These are phyloP conservation scores for Lepus townsendii DNA, from an alignment of 2,797 vertebrate genomes.

Conservation along the genomic window DNA sequence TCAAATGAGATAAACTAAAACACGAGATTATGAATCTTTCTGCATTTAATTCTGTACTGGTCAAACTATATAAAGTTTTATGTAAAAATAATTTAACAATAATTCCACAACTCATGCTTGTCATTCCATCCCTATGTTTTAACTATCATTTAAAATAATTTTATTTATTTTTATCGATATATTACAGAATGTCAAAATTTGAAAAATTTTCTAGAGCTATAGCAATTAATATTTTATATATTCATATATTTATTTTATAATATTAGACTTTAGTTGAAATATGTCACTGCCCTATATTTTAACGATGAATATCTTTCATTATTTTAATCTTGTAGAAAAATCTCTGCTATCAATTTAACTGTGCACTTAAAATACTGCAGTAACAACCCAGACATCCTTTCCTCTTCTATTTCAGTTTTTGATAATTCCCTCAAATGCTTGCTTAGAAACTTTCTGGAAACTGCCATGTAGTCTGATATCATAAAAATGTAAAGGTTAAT, in stretches of 20 bases:
- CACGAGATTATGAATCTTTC: not conserved
- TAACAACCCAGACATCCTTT: conserved; percentile 47
- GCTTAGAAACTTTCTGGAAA: conserved; percentile 72
- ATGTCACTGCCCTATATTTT: conserved; percentile 30
- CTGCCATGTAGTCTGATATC: conserved; percentile 49
- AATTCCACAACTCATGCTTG: not conserved
- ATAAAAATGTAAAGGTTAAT: conserved; percentile 74
- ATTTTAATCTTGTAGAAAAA: conserved; percentile 43
- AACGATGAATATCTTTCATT: not conserved
- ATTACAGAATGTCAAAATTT: not conserved
- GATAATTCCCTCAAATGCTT: conserved; percentile 39
- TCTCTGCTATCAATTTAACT: conserved; percentile 46
- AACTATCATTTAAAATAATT: conserved; percentile 32
- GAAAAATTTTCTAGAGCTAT: not conserved
- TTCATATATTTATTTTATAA: not conserved
- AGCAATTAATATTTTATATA: not conserved
- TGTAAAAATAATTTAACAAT: conserved; percentile 40
- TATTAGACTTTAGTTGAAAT: not conserved
- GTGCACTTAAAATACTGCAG: conserved; percentile 22
- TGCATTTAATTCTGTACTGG: not conserved
- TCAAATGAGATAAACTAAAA: conserved; percentile 32
- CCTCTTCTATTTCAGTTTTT: conserved; percentile 26
- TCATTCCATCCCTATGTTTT: not conserved
- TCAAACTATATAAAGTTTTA: conserved; percentile 31
- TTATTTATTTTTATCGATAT: conserved; percentile 29